Evolutionary conservation across 2,797 vertebrate genomes (phyloP).

Genomic region (Pipistrellus kuhlii): DNA sequence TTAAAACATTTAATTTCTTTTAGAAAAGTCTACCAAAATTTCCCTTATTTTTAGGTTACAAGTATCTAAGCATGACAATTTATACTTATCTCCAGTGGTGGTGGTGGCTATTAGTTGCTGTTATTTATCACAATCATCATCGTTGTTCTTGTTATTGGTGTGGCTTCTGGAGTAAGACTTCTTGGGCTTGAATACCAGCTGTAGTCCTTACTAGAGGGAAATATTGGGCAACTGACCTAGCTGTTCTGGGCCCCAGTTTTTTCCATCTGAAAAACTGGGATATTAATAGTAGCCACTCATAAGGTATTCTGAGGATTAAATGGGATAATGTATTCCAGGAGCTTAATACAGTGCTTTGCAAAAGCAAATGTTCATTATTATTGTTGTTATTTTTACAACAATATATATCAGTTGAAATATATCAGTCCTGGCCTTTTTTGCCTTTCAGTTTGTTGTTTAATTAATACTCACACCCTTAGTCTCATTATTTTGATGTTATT

Average conservation of each 20-base stretch:
- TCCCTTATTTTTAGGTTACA: not conserved
- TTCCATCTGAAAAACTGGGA: conserved; percentile 26
- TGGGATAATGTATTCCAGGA: not conserved
- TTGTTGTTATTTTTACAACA: not conserved
- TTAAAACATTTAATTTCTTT: conserved; percentile 40
- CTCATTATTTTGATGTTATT: not conserved
- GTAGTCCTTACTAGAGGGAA: not conserved
- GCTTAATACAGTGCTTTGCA: not conserved
- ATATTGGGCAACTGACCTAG: not conserved
- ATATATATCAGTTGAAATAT: not conserved
- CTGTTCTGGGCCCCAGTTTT: not conserved
- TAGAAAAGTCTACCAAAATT: not conserved
- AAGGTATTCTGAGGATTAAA: conserved; percentile 33
- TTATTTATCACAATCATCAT: not conserved
- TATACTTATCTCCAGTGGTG: not conserved
- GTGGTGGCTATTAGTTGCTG: not conserved
- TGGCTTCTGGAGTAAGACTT: not conserved
- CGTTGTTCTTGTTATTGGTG: not conserved
- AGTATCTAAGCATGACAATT: not conserved
- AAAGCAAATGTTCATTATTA: not conserved
- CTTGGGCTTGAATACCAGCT: not conserved
- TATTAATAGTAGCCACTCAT: not conserved
- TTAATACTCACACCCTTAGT: not conserved
- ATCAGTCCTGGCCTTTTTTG: not conserved
- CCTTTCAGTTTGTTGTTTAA: conserved; percentile 15